Conservation (phyloP, 2,797 vertebrate genomes). For the Heterohyrax brucei region DNA sequence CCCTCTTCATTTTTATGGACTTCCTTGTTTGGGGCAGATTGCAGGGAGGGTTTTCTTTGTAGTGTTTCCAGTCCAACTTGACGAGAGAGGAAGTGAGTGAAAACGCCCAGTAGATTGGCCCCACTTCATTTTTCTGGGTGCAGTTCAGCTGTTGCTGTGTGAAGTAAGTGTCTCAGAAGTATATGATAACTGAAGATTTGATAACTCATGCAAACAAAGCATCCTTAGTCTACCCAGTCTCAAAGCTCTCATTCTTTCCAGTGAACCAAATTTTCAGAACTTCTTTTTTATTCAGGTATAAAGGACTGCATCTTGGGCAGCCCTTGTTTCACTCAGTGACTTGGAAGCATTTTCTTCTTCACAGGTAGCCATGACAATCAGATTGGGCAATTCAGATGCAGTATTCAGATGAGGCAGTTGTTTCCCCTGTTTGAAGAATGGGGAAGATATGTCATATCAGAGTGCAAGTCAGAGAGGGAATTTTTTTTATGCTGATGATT, state of each 20-base stretch:
- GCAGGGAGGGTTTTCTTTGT: conserved; percentile 61
- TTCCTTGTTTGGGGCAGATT: conserved; percentile 61
- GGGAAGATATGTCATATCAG: conserved; percentile 11
- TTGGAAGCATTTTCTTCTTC: conserved; percentile 49
- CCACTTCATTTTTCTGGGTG: conserved; percentile 42
- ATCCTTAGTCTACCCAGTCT: conserved; percentile 37
- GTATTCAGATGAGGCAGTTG: background rate
- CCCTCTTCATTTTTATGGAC: background rate
- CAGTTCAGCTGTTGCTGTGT: conserved; percentile 33
- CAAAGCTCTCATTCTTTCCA: conserved; percentile 58
- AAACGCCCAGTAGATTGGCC: background rate
- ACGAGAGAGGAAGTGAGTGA: conserved; percentile 53
- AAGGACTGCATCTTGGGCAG: conserved; percentile 15
- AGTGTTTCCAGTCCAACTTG: conserved; percentile 64
- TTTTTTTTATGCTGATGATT: conserved; percentile 23
- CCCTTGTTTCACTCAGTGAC: background rate
- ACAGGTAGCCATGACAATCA: background rate
- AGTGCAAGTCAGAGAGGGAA: conserved; percentile 4
- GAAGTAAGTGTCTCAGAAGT: conserved; percentile 36
- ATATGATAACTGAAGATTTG: conserved; percentile 41
- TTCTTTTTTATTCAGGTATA: conserved; percentile 45
- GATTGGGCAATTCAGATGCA: background rate
- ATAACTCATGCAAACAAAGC: conserved; percentile 27
- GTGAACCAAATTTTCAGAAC: background rate
- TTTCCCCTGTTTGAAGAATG: background rate